Conservation (phyloP, 2,888 invertebrate genomes). For the Drosophila bunnanda region DNA sequence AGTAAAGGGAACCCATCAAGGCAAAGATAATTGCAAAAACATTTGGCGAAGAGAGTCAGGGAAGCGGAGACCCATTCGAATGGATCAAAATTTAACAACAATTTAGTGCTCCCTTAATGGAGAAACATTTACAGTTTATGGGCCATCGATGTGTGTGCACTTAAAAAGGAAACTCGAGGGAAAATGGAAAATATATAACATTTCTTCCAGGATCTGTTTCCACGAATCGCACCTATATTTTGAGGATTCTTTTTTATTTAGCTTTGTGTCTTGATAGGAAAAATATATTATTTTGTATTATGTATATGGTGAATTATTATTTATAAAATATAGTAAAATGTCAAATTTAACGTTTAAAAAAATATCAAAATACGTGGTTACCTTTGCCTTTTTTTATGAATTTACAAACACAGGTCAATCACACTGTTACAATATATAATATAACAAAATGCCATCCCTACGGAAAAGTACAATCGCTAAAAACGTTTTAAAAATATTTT, state of each 20-base stretch:
- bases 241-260: not conserved
- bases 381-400: too few relatives aligned
- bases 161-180: not conserved
- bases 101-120: conserved; percentile 12
- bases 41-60: conserved; percentile 6
- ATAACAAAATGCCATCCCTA: too few relatives aligned
- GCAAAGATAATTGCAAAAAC: conserved; percentile 59
- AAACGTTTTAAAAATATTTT: too few relatives aligned
- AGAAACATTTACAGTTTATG: conserved; percentile 32
- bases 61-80: not conserved
- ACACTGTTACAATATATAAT: too few relatives aligned
- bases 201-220: not conserved
- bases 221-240: not conserved
- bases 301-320: too few relatives aligned
- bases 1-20: conserved; percentile 16
- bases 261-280: too few relatives aligned
- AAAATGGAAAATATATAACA: not conserved
- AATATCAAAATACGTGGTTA: too few relatives aligned
- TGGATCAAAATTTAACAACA: conserved; percentile 15
- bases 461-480: too few relatives aligned
- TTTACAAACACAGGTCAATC: too few relatives aligned
- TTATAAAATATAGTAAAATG: too few relatives aligned
- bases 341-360: too few relatives aligned
- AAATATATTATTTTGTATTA: too few relatives aligned
- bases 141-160: conserved; percentile 25